phyloP scores from a whole-genome alignment of 2,113 vertebrate species.

The Crotalus tigris region DNA sequence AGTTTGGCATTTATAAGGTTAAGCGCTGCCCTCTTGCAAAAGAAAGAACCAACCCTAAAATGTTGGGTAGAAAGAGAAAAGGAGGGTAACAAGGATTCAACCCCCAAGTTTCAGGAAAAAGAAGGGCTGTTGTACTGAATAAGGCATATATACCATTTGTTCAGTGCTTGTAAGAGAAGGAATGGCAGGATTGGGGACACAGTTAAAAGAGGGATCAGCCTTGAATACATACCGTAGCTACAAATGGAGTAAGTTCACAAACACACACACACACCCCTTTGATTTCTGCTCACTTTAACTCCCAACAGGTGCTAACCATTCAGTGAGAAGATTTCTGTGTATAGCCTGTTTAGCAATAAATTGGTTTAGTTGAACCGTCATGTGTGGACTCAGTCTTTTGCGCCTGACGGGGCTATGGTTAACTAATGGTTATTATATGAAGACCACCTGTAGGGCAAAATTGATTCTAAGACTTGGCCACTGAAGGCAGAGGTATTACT shows the following conservation, averaged over 20 bases:
- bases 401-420: neutral
- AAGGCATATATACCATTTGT: neutral
- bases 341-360: neutral
- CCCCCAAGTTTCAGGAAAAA: neutral
- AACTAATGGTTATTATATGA: neutral
- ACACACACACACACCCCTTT: neutral
- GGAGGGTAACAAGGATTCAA: neutral
- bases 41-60: neutral
- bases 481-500: neutral
- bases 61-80: neutral
- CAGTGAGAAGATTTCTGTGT: neutral
- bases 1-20: no score
- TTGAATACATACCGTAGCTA: neutral
- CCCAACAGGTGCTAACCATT: neutral
- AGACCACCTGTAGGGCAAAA: neutral
- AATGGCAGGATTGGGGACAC: neutral
- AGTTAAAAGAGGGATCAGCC: neutral
- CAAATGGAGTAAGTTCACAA: neutral
- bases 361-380: neutral
- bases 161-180: neutral
- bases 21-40: neutral
- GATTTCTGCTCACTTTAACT: neutral
- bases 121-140: neutral
- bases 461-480: neutral
- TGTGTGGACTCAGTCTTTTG: neutral